These are phyloP conservation scores for Leucophenga montana DNA, from an alignment of 2,888 invertebrate species.

Conservation along the genomic window DNA sequence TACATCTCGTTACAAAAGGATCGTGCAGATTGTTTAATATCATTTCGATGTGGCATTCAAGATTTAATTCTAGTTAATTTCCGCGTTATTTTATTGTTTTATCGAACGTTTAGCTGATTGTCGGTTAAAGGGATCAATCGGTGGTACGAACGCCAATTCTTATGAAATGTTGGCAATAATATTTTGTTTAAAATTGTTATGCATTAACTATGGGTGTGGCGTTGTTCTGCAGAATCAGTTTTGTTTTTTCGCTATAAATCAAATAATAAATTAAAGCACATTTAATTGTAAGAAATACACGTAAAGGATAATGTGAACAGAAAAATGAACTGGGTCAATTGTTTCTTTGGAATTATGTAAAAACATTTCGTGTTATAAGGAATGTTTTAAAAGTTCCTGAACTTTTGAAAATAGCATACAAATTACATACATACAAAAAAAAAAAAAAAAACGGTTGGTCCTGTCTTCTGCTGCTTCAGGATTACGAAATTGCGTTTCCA, in stretches of 20 bases:
- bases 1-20: constrained; percentile 51
- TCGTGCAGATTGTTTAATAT: neutral
- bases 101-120: constrained; percentile 70
- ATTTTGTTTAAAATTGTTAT: constrained; percentile 50
- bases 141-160: neutral
- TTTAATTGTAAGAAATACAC: neutral
- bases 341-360: too few relatives aligned
- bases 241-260: constrained; percentile 34
- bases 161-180: constrained; percentile 50
- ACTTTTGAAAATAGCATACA: neutral
- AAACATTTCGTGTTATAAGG: too few relatives aligned
- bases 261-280: constrained; percentile 15
- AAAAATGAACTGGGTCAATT: too few relatives aligned
- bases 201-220: neutral
- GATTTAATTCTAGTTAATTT: constrained; percentile 66
- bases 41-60: constrained; percentile 39
- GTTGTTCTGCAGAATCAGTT: constrained; percentile 31
- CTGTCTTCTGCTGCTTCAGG: too few relatives aligned
- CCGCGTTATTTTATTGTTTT: constrained; percentile 44
- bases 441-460: neutral
- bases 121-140: constrained; percentile 47
- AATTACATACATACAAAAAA: neutral
- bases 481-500: constrained; percentile 10
- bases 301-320: too few relatives aligned
- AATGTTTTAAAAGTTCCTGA: too few relatives aligned